Evolutionary conservation across 2,888 invertebrate species (phyloP), one percentile per base, ranked within the genome.

Genomic region (Drosophila robusta): DNA sequence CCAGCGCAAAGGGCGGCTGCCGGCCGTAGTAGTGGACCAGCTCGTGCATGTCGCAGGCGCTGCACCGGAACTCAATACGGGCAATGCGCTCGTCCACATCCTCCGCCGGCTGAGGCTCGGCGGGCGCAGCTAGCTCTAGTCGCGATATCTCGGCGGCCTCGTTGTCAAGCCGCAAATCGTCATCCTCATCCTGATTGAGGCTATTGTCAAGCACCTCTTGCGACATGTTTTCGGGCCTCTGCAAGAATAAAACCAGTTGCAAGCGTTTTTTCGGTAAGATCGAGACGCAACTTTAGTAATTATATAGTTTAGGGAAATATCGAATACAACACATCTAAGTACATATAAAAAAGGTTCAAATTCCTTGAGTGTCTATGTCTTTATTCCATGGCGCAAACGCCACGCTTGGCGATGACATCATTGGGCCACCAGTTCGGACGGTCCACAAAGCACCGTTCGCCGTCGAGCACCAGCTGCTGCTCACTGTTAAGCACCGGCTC

Each of bases 361-460:
- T 55, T 47, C 61, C 18, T 12, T 11, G 11, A n/a, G 34, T 14
- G 8, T 11, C 11, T 11, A 32, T 3, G 2, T 3, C 34, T 1
- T 74, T 55, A 87, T n/a, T 89, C 79, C 91, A 92, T 78, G 1
- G 55, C 49, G 1, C 68, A 75, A 2, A 68, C 22, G 3, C 65
- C 51, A 14, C 72, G 73, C 26, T 80, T 85, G 6, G 32, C 57
- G 3, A 70, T 47, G 8, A 80, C 2, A n/a, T 90, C 89, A n/a
- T 65, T 90, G 0, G 97, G 97, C 97, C 98, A 98, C 97, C 97
- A 98, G 14, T 89, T 79, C 0, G 97, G 98, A 88, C 94, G 95
- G 4, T 93, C 87, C 14, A 95, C 93, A 86, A 92, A 93, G 36
- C 95, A 94, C 45, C 91, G 77, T 56, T 93, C 92, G 67, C 93